Conservation (phyloP, 2,797 vertebrate species). For the Neoniphon sammara region DNA sequence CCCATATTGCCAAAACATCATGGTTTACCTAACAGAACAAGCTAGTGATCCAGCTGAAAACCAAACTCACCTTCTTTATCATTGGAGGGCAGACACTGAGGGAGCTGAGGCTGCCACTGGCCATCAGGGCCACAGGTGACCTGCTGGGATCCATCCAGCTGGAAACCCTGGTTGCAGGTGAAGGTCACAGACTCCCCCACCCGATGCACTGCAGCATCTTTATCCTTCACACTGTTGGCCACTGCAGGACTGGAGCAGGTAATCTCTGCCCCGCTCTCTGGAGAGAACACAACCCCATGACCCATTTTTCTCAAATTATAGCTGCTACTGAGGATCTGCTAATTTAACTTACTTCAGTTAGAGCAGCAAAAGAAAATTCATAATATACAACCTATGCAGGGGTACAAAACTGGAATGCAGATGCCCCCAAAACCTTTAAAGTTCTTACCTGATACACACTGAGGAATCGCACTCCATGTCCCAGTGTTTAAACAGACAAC, state of each 20-base stretch:
- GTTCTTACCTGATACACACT: background rate
- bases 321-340: no score
- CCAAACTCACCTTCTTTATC: background rate
- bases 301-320: no score
- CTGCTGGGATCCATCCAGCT: slow-evolving; percentile 44
- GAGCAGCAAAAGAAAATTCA: no score
- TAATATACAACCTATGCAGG: no score
- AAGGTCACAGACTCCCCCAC: slow-evolving; percentile 48
- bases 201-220: background rate
- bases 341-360: no score
- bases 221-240: slow-evolving; percentile 38
- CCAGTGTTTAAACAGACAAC: background rate
- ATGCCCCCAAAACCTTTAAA: background rate
- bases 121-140: slow-evolving; percentile 58
- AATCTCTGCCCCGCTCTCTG: slow-evolving; percentile 21
- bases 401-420: background rate
- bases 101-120: slow-evolving; percentile 63
- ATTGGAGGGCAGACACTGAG: slow-evolving; percentile 47
- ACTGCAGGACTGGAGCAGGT: slow-evolving; percentile 62
- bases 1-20: no score
- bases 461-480: background rate
- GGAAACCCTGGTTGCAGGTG: slow-evolving; percentile 62
- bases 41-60: background rate
- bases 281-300: background rate
- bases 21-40: no score